Evolutionary conservation across 2,888 invertebrate species (phyloP), one percentile per base, ranked within the genome.

Genomic region (Rhogogaster chlorosoma): DNA sequence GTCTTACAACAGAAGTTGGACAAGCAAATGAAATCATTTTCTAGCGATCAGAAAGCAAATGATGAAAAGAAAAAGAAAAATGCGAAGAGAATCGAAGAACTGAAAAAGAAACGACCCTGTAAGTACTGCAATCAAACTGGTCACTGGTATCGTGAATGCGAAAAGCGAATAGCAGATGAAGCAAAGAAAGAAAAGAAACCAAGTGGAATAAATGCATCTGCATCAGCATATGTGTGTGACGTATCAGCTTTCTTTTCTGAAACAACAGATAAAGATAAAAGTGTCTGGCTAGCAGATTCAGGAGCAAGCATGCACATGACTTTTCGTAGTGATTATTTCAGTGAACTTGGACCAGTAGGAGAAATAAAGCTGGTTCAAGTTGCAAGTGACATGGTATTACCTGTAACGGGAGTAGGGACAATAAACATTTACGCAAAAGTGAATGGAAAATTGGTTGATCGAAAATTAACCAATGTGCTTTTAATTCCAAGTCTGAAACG

Each of bases 251-350:
- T 84, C 32, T 85, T 84, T 71, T 82, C 71, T 36, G 61, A 73
- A 12, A 85, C 84, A 6, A 45, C 85, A n/a, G 77, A 85, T 4
- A 53, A 64, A 26, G 84, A 85, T 22, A 77, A 84, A 36, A n/a
- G 53, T 32, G 84, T 83, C n/a, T 87, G 86, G 86, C 12, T 86
- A 7, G 86, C 86, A 1, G 87, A 87, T 73, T 85, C 85, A 6
- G 87, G 86, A 57, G 87, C 87, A 12, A 80, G 84, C 22, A 85
- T 83, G 84, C 86, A 87, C 64, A 86, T 88, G 86, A 86, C 87
- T 5, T 84, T n/a, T 42, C 85, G 83, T 18, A 57, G 67, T 26
- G 85, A 87, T 4, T 85, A 75, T 36, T 87, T 87, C 29, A 29
- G 64, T 18, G 75, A 67, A 45, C 38, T 87, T 5, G 42, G 83